phyloP scores from a whole-genome alignment of 1,140 invertebrate species.

The Trachymyrmex septentrionalis region DNA sequence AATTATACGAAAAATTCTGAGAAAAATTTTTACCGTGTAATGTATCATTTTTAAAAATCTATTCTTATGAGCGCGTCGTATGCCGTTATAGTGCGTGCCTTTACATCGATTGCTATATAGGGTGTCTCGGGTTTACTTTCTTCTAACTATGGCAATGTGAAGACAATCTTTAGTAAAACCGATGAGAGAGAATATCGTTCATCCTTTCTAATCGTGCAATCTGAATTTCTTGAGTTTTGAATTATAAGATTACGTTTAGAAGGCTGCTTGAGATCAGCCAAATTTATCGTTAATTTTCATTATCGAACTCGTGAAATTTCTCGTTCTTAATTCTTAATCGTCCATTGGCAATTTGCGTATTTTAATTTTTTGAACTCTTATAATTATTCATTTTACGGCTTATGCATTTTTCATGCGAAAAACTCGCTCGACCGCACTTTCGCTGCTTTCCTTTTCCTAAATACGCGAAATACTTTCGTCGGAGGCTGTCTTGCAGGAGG shows the following conservation, averaged over 20 bases:
- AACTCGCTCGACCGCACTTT: background rate
- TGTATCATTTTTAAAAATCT: too few relatives aligned
- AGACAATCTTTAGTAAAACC: slow-evolving; percentile 29
- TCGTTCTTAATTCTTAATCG: background rate
- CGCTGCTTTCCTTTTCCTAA: background rate
- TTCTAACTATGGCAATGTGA: slow-evolving; percentile 18
- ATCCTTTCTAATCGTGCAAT: background rate
- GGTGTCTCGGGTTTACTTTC: too few relatives aligned
- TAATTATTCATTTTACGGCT: background rate
- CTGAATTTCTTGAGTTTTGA: too few relatives aligned
- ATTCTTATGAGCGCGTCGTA: slow-evolving; percentile 32
- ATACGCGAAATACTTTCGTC: background rate
- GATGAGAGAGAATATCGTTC: background rate
- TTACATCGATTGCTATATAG: slow-evolving; percentile 10
- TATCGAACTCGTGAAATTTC: background rate
- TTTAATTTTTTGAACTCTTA: background rate
- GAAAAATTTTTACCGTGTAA: too few relatives aligned
- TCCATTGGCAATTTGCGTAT: background rate
- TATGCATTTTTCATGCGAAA: background rate
- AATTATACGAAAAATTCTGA: too few relatives aligned
- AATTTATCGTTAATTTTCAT: background rate
- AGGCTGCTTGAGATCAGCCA: background rate
- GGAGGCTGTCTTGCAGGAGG: background rate
- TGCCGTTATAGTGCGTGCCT: slow-evolving; percentile 12
- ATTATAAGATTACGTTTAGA: background rate